Conservation (phyloP, 2,113 vertebrate genomes). For the Microtus richardsoni region DNA sequence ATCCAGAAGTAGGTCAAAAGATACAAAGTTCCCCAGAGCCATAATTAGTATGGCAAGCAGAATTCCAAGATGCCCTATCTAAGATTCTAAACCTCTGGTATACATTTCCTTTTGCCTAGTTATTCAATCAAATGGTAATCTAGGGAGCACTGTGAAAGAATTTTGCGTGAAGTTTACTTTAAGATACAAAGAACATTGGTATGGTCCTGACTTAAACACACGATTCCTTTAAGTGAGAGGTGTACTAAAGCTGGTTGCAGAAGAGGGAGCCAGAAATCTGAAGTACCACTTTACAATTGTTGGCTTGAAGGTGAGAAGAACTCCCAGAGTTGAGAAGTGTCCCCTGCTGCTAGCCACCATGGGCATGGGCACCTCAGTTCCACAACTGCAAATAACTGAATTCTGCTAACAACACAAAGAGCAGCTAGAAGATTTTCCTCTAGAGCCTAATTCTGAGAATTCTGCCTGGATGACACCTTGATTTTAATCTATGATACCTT, state of each 20-base stretch:
- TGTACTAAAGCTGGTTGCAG: background rate
- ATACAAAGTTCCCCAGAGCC: background rate
- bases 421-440: background rate
- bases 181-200: background rate
- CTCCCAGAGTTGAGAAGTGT: background rate
- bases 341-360: background rate
- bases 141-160: background rate
- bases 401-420: background rate
- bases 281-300: background rate
- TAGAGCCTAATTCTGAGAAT: background rate
- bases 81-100: background rate
- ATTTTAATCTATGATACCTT: background rate
- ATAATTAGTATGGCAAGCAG: background rate
- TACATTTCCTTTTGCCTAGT: background rate
- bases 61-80: constrained; percentile 26
- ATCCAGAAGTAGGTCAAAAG: background rate
- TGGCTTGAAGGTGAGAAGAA: background rate
- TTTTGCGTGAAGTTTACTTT: background rate
- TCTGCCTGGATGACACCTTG: background rate
- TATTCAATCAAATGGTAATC: constrained; percentile 1
- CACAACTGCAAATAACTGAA: background rate
- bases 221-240: background rate
- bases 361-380: background rate
- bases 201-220: background rate
- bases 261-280: background rate